Evolutionary conservation across 2,888 invertebrate genomes (phyloP).

Genomic region (Cantharis lateralis): DNA sequence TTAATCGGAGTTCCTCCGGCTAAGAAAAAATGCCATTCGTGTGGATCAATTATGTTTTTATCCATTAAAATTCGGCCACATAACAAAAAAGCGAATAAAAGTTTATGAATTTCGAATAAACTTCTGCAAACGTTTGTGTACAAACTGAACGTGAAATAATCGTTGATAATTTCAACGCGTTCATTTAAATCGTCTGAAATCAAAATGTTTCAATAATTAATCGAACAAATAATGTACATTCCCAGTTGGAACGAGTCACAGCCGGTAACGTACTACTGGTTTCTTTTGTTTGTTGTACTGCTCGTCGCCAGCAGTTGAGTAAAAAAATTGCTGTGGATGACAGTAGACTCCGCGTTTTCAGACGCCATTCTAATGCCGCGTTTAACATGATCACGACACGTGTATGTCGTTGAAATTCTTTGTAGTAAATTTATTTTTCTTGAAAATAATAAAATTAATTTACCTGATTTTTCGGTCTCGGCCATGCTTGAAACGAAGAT

Average conservation of each 20-base stretch:
- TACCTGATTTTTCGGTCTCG: slow-evolving; percentile 68
- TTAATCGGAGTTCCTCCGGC: slow-evolving; percentile 70
- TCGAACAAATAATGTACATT: too few species aligned
- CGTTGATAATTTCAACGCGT: slow-evolving; percentile 78
- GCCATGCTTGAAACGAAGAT: slow-evolving; percentile 77
- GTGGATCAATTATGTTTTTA: slow-evolving; percentile 61
- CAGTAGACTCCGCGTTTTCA: too few species aligned
- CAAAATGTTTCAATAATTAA: slow-evolving; percentile 2
- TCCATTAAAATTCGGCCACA: slow-evolving; percentile 71
- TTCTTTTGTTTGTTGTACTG: too few species aligned
- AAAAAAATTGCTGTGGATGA: too few species aligned
- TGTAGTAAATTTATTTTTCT: too few species aligned
- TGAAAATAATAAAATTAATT: too few species aligned
- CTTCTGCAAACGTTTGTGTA: slow-evolving; percentile 88
- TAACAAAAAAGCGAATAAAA: slow-evolving; percentile 80
- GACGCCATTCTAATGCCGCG: too few species aligned
- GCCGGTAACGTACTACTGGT: too few species aligned
- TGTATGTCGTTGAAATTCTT: background rate
- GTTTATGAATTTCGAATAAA: slow-evolving; percentile 86
- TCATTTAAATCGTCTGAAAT: slow-evolving; percentile 69
- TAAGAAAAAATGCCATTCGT: slow-evolving; percentile 77
- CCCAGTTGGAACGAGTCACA: too few species aligned
- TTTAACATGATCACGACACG: too few species aligned
- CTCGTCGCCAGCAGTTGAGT: too few species aligned
- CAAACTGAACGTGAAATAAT: slow-evolving; percentile 80